These are phyloP conservation scores for Epiblema foenella DNA, from an alignment of 2,888 invertebrate species.

Conservation along the genomic window DNA sequence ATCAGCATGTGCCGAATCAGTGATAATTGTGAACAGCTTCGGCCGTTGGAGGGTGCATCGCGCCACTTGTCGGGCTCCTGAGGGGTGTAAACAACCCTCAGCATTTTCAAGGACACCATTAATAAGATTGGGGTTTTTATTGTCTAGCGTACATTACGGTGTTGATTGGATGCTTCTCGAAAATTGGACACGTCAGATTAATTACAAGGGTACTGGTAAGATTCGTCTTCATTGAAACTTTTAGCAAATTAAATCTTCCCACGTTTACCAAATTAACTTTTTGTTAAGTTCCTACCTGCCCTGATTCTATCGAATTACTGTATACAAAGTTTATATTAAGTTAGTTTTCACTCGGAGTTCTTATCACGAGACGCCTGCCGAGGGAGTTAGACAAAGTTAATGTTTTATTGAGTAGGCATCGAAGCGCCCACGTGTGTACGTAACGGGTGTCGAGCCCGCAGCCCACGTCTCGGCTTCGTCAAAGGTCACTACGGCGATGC, in stretches of 20 bases:
- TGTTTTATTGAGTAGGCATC: not conserved
- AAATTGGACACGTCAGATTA: not conserved
- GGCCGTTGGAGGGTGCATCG: conserved; percentile 8
- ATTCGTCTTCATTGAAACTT: conserved; percentile 18
- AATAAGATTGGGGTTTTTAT: conserved; percentile 33
- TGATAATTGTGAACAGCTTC: not conserved
- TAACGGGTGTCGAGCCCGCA: not conserved
- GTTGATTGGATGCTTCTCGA: conserved; percentile 2
- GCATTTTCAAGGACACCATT: conserved; percentile 18
- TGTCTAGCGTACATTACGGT: not conserved
- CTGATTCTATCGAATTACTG: conserved; percentile 8
- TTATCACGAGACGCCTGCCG: conserved; percentile 1
- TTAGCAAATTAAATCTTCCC: conserved; percentile 9
- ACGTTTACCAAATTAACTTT: conserved; percentile 16
- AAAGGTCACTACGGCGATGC: conserved; percentile 49
- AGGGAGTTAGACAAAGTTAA: conserved; percentile 15
- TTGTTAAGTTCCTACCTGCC: conserved; percentile 16
- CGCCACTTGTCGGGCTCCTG: conserved; percentile 16
- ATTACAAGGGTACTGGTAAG: conserved; percentile 5
- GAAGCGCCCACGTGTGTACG: conserved; percentile 26
- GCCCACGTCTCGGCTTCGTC: conserved; percentile 20
- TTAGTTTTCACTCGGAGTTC: conserved; percentile 8
- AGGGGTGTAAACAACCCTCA: conserved; percentile 37
- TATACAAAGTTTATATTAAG: conserved; percentile 17
- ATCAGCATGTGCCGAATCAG: not conserved